Evolutionary conservation across 1,140 invertebrate species (phyloP), one percentile per base, ranked within the genome.

Genomic region (Oncopeltus fasciatus): DNA sequence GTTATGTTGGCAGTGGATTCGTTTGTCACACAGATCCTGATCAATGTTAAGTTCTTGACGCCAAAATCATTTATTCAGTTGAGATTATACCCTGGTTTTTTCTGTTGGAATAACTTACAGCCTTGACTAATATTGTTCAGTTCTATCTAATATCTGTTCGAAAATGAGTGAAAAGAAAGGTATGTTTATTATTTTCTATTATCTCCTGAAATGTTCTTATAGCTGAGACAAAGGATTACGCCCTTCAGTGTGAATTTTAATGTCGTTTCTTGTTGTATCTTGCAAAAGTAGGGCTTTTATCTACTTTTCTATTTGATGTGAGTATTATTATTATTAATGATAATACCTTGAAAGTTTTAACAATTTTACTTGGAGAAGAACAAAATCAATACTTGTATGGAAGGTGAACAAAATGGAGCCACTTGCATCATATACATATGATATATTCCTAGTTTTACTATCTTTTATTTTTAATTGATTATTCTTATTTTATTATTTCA

Each of bases 361-460:
- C 20, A 53, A 53, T n/a, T n/a, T n/a, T n/a, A 24, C 20, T 24
- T 14, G 16, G 26, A 20, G 31, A 24, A 57, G 56, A 31, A 27
- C 33, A 62, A 62, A 61, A 62, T 62, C 61, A 62, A 62, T 62
- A 62, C 51, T 57, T 57, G 28, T 57, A 60, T n/a, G n/a, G 53
- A 62, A 47, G 61, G 61, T 62, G 61, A 62, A 62, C 61, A 62
- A 62, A 62, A 62, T 62, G 61, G 61, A 56, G 61, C 53, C 61
- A 62, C 61, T 57, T 61, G 60, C 60, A 61, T 61, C 46, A 57
- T 60, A 46, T 28, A 44, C 46, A 14, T 31, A n/a, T n/a, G n/a
- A n/a, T n/a, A n/a, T n/a, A 28, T 57, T 33, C 31, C 31, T 38
- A 33, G 28, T 20, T 57, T 21, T 57, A 57, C 33, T 57, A 38